Base-by-base conservation (phyloP, 2,888 invertebrate species). In the Ariolimax columbianus region DNA sequence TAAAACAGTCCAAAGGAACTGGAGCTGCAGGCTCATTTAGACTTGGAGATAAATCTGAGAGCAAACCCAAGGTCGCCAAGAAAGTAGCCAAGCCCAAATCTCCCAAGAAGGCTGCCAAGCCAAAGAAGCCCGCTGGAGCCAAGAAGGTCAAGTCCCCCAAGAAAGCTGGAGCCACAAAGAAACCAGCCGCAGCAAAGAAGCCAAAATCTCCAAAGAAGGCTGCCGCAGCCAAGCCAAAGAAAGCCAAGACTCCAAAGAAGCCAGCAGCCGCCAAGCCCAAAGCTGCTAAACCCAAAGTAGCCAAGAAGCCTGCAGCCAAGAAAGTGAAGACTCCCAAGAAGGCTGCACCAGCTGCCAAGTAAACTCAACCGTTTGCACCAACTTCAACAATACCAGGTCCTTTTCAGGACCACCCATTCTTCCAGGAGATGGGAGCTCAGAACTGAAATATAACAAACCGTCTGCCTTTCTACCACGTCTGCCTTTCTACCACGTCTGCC, bases 1-100 rank as follows among this genome's bases (percentile, higher is more conserved):
- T 73, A 47, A 73, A 73, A 73, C 73, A 73, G 43, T 73, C 73
- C n/a, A 73, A 89, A 75, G 89, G 89, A n/a, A 87, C 87, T 14
- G 89, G 89, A 1, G 89, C 89, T 23, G 78, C 87, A 26, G 89
- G 89, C 6, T 87, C 87, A 17, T 89, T 89, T 86, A 80, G 86
- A 43, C 79, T 89, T 55, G 88, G 88, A 14, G 86, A 86, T 72
- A 73, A 86, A 66, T 81, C 82, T 75, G 83, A 72, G 68, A 84
- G 84, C 63, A 81, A 81, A 33, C 83, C 80, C 7, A 77, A 77
- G 23, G 80, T 70, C 77, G 14, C 14, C 6, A 86, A 86, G 78
- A 84, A 84, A 36, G 84, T 55, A 30, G 77, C 80, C 82, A 86
- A 85, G 55, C 66, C 82, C 47, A 84, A 86, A 86, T 40, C 82